phyloP scores from a whole-genome alignment of 1,140 invertebrate species.

The Chironomus tepperi region DNA sequence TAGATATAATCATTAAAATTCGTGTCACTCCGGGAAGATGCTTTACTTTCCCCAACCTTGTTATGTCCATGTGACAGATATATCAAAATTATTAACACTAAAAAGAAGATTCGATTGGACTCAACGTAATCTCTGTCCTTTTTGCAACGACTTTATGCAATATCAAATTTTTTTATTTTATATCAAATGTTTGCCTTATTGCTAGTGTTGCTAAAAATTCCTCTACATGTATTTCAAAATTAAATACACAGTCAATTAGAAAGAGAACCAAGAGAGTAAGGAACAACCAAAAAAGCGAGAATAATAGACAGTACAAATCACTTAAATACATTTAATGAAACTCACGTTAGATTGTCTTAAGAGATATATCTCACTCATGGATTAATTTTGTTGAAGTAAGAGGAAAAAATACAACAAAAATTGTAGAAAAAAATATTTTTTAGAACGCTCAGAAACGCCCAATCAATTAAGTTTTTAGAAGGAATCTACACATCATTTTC shows the following conservation, averaged over 20 bases:
- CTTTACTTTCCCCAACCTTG: no score
- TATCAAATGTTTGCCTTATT: background rate
- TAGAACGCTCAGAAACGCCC: slow-evolving; percentile 16
- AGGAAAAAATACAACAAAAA: background rate
- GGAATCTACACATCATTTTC: no score
- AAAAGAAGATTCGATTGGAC: no score
- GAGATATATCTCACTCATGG: background rate
- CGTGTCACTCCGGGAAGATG: no score
- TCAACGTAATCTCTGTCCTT: no score
- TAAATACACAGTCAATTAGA: background rate
- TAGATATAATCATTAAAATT: no score
- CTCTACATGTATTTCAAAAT: background rate
- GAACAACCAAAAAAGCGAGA: background rate
- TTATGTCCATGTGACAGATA: no score
- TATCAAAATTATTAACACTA: no score
- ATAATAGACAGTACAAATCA: background rate
- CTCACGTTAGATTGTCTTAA: slow-evolving; percentile 2
- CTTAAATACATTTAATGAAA: slow-evolving; percentile 15
- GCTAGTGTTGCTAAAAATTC: background rate
- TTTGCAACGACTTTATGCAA: no score
- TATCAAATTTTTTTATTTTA: no score
- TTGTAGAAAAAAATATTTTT: background rate
- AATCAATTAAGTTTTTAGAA: slow-evolving; percentile 14
- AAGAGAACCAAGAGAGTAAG: background rate
- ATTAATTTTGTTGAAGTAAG: background rate